Base-by-base conservation (phyloP, 2,888 invertebrate species). In the Watsonalla cultraria region DNA sequence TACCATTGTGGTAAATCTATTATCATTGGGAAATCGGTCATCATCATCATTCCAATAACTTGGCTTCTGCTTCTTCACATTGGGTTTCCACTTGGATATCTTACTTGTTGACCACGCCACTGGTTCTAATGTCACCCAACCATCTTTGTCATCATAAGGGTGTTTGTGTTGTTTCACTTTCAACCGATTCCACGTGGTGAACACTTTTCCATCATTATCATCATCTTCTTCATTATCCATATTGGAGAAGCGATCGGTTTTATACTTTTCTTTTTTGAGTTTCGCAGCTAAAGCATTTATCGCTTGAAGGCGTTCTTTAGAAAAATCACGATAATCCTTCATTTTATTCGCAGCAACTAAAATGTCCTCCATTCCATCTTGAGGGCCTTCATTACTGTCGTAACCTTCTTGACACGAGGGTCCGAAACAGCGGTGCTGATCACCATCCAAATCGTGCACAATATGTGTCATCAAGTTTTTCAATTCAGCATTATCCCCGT, bases 61-160 rank as follows among this genome's bases (percentile, higher is more conserved):
- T 14, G 85, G 87, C 66, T 91, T 90, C 70, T 92, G 91, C 56
- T 91, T 86, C 59, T 91, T 92, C 7, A 91, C 85, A 60, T 93
- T 93, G 0, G 94, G 93, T 72, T 95, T 94, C 96, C 95, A 96
- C 78, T 95, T 95, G 2, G 95, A 94, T 60, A 95, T 94, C 83
- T 95, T 95, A 64, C 95, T 95, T 9, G 94, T 92, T 0, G 95
- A 95, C 95, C 95, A 96, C 0, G 95, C 95, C 5, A 96, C 92
- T 5, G 94, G 95, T 62, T 96, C 95, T 54, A 96, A 78, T 0
- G 94, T 93, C 0, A 96, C 95, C 96, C 96, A 96, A 0, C 95
- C 95, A 54, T 94, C 94, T 68, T 93, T 93, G 61, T 95, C 94
- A 55, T 95, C 94, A 60, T 91, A 93, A 0, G 94, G 93, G 68